These are phyloP conservation scores for Nemotelus pantherinus DNA, from an alignment of 2,888 invertebrate genomes.

Conservation along the genomic window DNA sequence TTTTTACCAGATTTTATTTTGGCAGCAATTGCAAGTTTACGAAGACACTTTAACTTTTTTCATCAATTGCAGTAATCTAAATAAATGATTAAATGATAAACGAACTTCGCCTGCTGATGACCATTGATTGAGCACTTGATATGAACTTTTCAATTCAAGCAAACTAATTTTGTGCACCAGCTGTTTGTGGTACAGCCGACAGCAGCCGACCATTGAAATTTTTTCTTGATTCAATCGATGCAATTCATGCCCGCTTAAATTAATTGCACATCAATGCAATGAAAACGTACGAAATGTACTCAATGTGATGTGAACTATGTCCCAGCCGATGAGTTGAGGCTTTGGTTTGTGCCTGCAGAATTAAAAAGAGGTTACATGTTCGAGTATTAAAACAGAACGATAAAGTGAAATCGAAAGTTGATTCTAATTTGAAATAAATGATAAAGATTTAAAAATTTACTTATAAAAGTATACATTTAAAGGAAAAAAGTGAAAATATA, in stretches of 20 bases:
- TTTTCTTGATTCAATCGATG: slow-evolving; percentile 21
- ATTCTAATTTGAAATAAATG: no score
- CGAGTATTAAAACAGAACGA: no score
- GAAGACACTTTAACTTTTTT: slow-evolving; percentile 20
- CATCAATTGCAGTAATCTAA: slow-evolving; percentile 25
- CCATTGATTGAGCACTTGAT: not conserved
- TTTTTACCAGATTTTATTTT: not conserved
- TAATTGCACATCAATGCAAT: not conserved
- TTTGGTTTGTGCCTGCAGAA: no score
- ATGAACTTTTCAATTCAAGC: slow-evolving; percentile 26
- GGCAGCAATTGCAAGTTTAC: slow-evolving; percentile 19
- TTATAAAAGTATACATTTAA: no score
- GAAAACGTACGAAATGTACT: no score
- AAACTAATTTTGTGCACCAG: not conserved
- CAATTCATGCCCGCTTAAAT: slow-evolving; percentile 5
- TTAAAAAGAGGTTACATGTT: no score
- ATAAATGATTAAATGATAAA: slow-evolving; percentile 31
- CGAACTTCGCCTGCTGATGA: not conserved
- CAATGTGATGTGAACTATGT: no score
- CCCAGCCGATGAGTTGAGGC: no score
- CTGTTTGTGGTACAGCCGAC: not conserved
- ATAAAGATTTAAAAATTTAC: no score
- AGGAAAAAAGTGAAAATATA: no score
- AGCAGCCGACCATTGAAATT: not conserved
- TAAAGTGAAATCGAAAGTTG: no score